phyloP scores from a whole-genome alignment of 2,797 vertebrate species.

The Aulostomus chinensis region DNA sequence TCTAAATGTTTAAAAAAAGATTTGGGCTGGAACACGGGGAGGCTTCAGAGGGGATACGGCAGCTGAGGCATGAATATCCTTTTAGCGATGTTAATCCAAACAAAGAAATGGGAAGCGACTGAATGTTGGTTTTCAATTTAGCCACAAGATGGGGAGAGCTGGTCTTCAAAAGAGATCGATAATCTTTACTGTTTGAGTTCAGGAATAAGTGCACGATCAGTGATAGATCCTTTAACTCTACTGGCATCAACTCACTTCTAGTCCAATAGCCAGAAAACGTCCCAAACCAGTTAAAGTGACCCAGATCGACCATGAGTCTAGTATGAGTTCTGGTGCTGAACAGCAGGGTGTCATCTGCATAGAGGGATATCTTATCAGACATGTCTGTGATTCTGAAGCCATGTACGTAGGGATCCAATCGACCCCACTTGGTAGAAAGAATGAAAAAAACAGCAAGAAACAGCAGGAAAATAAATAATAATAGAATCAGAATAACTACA shows the following conservation, averaged over 20 bases:
- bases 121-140: background rate
- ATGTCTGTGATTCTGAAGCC: background rate
- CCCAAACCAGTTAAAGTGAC: background rate
- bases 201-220: background rate
- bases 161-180: background rate
- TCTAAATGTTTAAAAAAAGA: too few relatives aligned
- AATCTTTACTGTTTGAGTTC: background rate
- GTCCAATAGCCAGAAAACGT: background rate
- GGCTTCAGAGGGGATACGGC: too few relatives aligned
- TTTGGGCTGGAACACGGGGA: too few relatives aligned
- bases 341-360: background rate
- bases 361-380: background rate
- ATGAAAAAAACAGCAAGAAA: too few relatives aligned
- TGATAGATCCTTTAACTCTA: background rate
- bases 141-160: background rate
- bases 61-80: background rate
- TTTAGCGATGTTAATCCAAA: background rate
- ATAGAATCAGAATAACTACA: too few relatives aligned
- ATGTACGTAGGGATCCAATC: too few relatives aligned
- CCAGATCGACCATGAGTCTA: background rate
- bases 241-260: background rate
- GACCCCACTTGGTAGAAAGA: too few relatives aligned
- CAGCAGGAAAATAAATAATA: too few relatives aligned
- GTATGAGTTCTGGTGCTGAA: background rate
- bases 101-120: background rate